Evolutionary conservation across 2,888 invertebrate genomes (phyloP).

Genomic region (Pegoplata infirma): DNA sequence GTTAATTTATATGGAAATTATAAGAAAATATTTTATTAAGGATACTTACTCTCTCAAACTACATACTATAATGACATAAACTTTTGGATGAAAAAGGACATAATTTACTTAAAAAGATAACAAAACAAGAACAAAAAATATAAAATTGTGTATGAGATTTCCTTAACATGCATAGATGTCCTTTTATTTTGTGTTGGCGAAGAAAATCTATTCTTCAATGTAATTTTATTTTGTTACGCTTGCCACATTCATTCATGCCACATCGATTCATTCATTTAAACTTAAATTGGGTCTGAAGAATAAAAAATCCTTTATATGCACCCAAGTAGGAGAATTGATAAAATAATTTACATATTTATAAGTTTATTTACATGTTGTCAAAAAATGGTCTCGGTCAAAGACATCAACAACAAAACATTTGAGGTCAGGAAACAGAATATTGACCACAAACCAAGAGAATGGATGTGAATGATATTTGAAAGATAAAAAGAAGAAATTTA

Average conservation of each 20-base stretch:
- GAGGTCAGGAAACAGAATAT: background rate
- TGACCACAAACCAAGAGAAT: constrained; percentile 35
- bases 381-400: constrained; percentile 11
- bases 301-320: no score
- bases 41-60: background rate
- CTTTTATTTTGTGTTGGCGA: no score
- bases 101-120: background rate
- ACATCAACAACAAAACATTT: background rate
- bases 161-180: no score
- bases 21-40: constrained; percentile 7
- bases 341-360: constrained; percentile 54
- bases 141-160: background rate
- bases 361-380: constrained; percentile 54
- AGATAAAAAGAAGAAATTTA: constrained; percentile 13
- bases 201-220: background rate
- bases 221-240: constrained; percentile 30
- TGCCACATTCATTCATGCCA: constrained; percentile 4
- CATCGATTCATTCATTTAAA: constrained; percentile 13
- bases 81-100: no score
- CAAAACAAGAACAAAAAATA: background rate
- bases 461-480: background rate
- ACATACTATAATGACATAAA: no score
- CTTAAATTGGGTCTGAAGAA: constrained; percentile 29
- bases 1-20: constrained; percentile 51
- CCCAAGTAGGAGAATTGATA: background rate